These are phyloP conservation scores for Plusia festucae DNA, from an alignment of 2,888 invertebrate species.

Conservation along the genomic window DNA sequence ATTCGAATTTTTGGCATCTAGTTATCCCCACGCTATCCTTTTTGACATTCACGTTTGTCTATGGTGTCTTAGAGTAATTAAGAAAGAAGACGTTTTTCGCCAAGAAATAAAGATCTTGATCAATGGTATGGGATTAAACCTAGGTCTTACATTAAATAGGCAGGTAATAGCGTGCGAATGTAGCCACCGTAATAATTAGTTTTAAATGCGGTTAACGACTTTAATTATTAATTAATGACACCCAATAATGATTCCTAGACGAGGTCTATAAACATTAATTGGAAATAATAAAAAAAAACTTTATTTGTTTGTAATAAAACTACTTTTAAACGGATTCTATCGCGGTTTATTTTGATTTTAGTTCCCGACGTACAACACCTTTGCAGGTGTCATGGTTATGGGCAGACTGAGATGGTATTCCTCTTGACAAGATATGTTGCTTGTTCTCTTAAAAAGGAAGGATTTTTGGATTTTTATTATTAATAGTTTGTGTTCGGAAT, in stretches of 20 bases:
- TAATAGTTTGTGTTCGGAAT: no score
- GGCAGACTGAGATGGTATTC: no score
- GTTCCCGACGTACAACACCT: no score
- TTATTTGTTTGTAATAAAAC: background rate
- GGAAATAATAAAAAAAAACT: constrained; percentile 18
- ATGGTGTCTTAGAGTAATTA: no score
- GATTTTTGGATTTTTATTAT: no score
- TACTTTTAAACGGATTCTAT: background rate
- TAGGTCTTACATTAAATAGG: constrained; percentile 8
- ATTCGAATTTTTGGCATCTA: no score
- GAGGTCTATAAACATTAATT: background rate
- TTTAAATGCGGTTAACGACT: constrained; percentile 8
- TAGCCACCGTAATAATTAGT: constrained; percentile 17
- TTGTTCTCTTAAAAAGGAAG: no score
- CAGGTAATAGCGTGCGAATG: constrained; percentile 28
- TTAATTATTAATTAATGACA: constrained; percentile 26
- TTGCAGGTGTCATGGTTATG: no score
- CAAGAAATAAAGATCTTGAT: background rate
- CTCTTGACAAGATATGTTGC: no score
- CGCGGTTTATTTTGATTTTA: no score
- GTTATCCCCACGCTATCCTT: no score
- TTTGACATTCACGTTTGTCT: no score
- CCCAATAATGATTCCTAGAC: constrained; percentile 15
- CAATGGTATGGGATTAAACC: background rate
- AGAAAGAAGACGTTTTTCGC: background rate